Percentiles rank a stretch among this genome's conserved stretches.
Conservation (phyloP, 2,113 vertebrate genomes). For the Casuarius casuarius region DNA sequence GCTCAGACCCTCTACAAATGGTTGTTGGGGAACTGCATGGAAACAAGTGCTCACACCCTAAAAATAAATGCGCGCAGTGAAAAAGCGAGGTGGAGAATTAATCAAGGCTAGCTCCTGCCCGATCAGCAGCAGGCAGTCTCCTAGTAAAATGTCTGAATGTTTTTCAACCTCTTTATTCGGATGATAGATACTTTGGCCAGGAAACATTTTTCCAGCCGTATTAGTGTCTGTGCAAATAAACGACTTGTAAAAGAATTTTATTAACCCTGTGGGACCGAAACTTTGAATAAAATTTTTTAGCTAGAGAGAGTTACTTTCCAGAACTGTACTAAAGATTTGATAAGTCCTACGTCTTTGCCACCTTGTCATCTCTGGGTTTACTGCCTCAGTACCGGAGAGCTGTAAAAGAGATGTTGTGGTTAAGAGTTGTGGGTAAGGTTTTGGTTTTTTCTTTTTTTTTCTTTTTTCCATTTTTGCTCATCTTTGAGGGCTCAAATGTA, state of each 20-base stretch:
- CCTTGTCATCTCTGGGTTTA: neutral
- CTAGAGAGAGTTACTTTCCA: neutral
- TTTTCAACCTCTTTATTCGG: slow-evolving; percentile 15
- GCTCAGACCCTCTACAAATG: neutral
- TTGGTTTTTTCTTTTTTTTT: too few species aligned
- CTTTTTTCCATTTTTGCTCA: neutral
- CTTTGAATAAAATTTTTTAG: neutral
- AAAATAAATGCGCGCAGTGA: neutral
- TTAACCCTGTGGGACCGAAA: slow-evolving; percentile 17
- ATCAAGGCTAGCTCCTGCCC: neutral
- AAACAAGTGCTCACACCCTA: neutral
- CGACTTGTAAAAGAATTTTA: slow-evolving; percentile 40
- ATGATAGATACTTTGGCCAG: neutral
- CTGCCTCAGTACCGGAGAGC: neutral
- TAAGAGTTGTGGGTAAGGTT: neutral
- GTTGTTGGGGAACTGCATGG: neutral
- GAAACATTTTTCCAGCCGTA: neutral
- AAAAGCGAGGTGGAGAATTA: neutral
- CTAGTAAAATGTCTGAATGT: neutral
- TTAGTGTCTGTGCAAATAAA: slow-evolving; percentile 53
- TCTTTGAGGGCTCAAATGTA: neutral
- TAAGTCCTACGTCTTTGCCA: neutral
- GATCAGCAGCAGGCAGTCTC: neutral
- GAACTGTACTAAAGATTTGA: neutral
- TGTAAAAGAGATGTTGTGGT: neutral